Conservation (phyloP, 2,113 vertebrate species). For the Paratilapia polleni region DNA sequence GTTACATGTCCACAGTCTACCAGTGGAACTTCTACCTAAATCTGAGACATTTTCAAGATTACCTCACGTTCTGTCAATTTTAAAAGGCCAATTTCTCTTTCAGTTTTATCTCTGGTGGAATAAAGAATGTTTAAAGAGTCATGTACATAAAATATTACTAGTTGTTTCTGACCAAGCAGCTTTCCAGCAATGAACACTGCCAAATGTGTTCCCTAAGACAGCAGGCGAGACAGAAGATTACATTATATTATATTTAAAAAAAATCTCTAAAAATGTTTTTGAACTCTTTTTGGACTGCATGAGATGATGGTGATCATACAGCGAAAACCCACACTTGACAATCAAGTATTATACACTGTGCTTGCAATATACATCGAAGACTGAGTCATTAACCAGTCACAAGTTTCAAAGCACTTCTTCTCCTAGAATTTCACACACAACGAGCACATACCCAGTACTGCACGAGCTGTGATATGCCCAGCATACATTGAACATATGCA, state of each 20-base stretch:
- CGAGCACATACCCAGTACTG: neutral
- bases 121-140: neutral
- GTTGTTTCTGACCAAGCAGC: conserved; percentile 20
- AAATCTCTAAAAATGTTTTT: neutral
- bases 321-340: neutral
- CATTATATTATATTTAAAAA: neutral
- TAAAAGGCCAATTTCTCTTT: neutral
- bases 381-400: conserved; percentile 20
- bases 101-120: neutral
- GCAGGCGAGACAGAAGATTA: neutral
- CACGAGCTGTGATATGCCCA: neutral
- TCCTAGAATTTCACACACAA: conserved; percentile 27
- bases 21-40: conserved; percentile 10
- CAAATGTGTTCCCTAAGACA: conserved; percentile 33
- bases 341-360: neutral
- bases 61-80: neutral
- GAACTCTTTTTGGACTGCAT: neutral
- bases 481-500: conserved; percentile 18
- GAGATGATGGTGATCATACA: neutral
- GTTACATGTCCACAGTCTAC: conserved; percentile 14
- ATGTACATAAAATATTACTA: conserved; percentile 1
- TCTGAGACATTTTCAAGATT: neutral
- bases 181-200: neutral
- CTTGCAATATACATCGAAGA: conserved; percentile 7
- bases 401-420: conserved; percentile 21